Percentiles rank a stretch among this genome's conserved stretches.
Conservation (phyloP, 2,888 invertebrate species). For the Hofmannophila pseudospretella region DNA sequence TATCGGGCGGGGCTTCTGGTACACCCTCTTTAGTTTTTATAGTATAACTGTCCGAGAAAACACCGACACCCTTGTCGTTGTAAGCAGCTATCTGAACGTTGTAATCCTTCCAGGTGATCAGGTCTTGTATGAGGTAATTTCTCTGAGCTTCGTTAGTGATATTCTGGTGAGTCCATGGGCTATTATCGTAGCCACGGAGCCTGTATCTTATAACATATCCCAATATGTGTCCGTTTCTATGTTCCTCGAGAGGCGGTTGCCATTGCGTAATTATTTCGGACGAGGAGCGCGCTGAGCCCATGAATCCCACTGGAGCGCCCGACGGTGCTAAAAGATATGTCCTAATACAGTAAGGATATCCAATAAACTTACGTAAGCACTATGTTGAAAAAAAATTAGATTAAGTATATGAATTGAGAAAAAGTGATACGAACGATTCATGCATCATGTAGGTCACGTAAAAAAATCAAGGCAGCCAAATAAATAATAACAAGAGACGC, state of each 20-base stretch:
- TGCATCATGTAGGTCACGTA: slow-evolving; percentile 1
- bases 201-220: slow-evolving; percentile 96
- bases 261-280: slow-evolving; percentile 98
- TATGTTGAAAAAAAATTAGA: background rate
- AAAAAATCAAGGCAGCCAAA: slow-evolving; percentile 14
- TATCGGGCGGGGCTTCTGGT: slow-evolving; percentile 94
- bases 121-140: slow-evolving; percentile 91
- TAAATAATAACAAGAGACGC: slow-evolving; percentile 7
- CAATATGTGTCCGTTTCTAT: slow-evolving; percentile 95
- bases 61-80: slow-evolving; percentile 97
- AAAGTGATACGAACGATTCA: background rate
- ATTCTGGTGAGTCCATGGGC: slow-evolving; percentile 94
- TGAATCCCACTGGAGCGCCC: slow-evolving; percentile 95
- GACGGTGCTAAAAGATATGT: slow-evolving; percentile 90
- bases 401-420: background rate
- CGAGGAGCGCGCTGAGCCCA: slow-evolving; percentile 95
- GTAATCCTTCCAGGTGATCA: slow-evolving; percentile 99
- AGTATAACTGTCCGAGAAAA: slow-evolving; percentile 92
- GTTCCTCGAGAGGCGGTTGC: slow-evolving; percentile 96
- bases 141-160: slow-evolving; percentile 95
- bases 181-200: slow-evolving; percentile 93
- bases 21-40: slow-evolving; percentile 98
- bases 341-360: background rate
- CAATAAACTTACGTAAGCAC: background rate
- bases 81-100: slow-evolving; percentile 97